These are phyloP conservation scores for Cinclus mexicanus DNA, from an alignment of 2,113 vertebrate species.

Conservation along the genomic window DNA sequence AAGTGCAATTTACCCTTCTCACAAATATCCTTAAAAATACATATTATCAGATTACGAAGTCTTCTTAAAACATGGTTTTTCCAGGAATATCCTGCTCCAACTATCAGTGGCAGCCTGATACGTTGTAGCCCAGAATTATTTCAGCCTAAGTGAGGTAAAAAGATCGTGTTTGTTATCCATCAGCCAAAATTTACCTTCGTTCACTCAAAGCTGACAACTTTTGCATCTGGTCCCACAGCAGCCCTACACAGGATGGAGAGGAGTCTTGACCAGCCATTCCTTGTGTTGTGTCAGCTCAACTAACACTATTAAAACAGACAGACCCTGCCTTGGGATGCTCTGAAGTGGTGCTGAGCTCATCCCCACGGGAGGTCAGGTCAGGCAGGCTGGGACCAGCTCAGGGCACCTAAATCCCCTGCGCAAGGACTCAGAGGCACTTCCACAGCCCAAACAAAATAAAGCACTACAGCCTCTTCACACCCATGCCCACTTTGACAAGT, in stretches of 20 bases:
- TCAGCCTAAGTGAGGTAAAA: not conserved
- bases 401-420: not conserved
- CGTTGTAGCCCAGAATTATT: not conserved
- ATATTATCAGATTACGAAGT: slow-evolving; percentile 28
- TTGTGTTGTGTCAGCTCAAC: not conserved
- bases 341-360: not conserved
- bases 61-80: slow-evolving; percentile 2
- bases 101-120: not conserved
- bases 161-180: not conserved
- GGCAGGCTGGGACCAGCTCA: too few species aligned
- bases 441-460: not conserved
- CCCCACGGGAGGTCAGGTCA: fast-evolving
- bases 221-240: not conserved
- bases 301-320: not conserved
- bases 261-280: not conserved
- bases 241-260: not conserved
- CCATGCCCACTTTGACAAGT: fast-evolving
- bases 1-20: slow-evolving; percentile 27
- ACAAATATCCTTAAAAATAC: slow-evolving; percentile 31
- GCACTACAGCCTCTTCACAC: not conserved
- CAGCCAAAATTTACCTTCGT: not conserved
- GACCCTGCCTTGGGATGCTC: not conserved
- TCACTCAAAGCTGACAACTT: not conserved
- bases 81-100: not conserved
- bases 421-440: fast-evolving